phyloP scores from a whole-genome alignment of 1,140 invertebrate species.

The Drosophila pandora region DNA sequence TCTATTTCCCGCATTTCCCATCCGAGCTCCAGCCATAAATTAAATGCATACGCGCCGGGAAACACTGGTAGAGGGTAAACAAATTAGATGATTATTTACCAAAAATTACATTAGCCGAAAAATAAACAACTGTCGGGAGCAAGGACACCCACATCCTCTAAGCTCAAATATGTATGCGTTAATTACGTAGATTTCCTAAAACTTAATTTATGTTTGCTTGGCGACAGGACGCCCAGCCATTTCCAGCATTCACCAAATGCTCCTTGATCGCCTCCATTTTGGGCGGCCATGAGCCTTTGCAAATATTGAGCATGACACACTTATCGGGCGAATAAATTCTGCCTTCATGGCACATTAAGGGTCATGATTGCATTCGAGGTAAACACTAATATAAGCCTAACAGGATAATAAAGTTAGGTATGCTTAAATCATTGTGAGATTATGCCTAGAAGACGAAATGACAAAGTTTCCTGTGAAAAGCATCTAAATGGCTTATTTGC shows the following conservation, averaged over 20 bases:
- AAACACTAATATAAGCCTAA: constrained; percentile 3
- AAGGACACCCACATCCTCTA: constrained; percentile 42
- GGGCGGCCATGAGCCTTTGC: constrained; percentile 20
- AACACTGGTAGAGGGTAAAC: constrained; percentile 8
- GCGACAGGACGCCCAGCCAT: constrained; percentile 8
- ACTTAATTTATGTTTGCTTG: constrained; percentile 62
- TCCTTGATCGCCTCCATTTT: constrained; percentile 20
- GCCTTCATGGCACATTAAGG: constrained; percentile 54
- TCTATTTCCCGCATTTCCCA: constrained; percentile 20
- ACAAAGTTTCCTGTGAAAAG: neutral
- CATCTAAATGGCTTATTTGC: neutral
- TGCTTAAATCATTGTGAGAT: neutral
- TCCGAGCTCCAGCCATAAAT: constrained; percentile 34
- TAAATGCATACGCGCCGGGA: constrained; percentile 26
- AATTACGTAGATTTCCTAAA: constrained; percentile 66
- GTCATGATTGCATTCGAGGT: constrained; percentile 33
- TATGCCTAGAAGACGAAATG: neutral
- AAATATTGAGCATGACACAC: constrained; percentile 24
- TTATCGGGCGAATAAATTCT: constrained; percentile 68
- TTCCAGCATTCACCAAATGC: constrained; percentile 18
- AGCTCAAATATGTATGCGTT: constrained; percentile 44
- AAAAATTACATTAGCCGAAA: constrained; percentile 52
- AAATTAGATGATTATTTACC: constrained; percentile 66
- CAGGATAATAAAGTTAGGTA: neutral
- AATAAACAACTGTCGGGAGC: constrained; percentile 54